Base-by-base conservation (phyloP, 2,888 invertebrate species). In the Carcina quercana region DNA sequence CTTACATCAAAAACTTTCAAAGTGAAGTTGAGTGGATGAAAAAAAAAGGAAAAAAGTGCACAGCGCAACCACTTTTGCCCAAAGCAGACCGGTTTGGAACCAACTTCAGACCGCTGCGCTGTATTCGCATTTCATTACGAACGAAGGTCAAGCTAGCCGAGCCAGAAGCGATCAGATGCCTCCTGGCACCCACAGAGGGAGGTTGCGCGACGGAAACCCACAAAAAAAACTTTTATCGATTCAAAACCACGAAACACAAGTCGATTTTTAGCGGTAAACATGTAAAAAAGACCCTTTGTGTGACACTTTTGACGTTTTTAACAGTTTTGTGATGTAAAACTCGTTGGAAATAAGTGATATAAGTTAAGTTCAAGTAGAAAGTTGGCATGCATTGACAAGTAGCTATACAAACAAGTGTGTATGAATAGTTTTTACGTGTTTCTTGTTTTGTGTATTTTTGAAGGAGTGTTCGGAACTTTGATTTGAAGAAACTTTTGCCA, bases 41-140 rank as follows among this genome's bases (percentile, higher is more conserved):
- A 4, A 19, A 19, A 19, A 19, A 8, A 10, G 1, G 10, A 20
- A 20, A 20, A 8, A 20, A 6, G 3, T 20, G 3, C 10, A 20
- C 20, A 1, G 54, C 46, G 54, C 47, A 55, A 54, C 63, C 61
- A 73, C 70, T 75, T 78, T 79, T 74, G 75, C 74, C 79, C 52
- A 78, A 76, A 76, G 71, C 59, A 43, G 66, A 78, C 79, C 76
- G 75, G 78, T 76, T 39, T 35, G 42, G 41, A 42, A 43, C 72
- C 50, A 76, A 78, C 78, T 79, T 79, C 73, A 69, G 63, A 56
- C 53, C 45, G 51, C n/a, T n/a, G n/a, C n/a, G n/a, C n/a, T n/a
- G n/a, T n/a, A n/a, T n/a, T 50, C 59, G 59, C 61, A 58, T 65
- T 70, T 70, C 60, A 68, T 67, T 69, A 60, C 44, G n/a, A n/a